Percentiles rank a stretch among this genome's conserved stretches.
phyloP scores from a whole-genome alignment of 2,797 vertebrate genomes.

The Melanogrammus aeglefinus region DNA sequence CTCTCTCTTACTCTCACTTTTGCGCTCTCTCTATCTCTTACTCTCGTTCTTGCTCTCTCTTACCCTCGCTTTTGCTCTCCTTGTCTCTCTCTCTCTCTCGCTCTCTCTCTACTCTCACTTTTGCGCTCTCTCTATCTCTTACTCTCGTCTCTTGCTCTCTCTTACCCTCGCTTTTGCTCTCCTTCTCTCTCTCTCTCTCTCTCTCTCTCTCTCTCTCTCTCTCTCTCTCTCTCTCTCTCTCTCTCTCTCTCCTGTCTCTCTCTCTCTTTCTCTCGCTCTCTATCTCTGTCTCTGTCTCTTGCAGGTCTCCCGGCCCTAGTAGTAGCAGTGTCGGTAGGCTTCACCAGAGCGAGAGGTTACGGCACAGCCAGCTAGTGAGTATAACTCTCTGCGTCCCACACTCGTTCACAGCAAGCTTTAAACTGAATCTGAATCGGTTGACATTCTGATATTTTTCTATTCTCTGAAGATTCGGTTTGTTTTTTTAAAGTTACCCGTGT shows the following conservation, averaged over 20 bases:
- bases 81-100: no score
- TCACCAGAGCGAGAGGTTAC: constrained; percentile 96
- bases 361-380: constrained; percentile 97
- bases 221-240: constrained; percentile 2
- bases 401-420: background rate
- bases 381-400: constrained; percentile 10
- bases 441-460: background rate
- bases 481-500: background rate
- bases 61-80: no score
- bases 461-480: background rate
- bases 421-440: background rate
- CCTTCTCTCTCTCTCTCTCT: no score
- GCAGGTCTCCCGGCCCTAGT: constrained; percentile 95
- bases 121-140: background rate
- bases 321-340: constrained; percentile 96
- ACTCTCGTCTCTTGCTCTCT: no score
- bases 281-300: constrained; percentile 12
- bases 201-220: no score
- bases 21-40: background rate
- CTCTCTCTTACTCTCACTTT: background rate
- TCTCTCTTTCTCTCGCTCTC: background rate
- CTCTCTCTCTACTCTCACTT: background rate
- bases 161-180: no score
- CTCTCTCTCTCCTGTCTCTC: no score
- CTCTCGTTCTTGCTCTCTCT: no score